phyloP scores from a whole-genome alignment of 2,888 invertebrate genomes.

The Serripes groenlandicus region DNA sequence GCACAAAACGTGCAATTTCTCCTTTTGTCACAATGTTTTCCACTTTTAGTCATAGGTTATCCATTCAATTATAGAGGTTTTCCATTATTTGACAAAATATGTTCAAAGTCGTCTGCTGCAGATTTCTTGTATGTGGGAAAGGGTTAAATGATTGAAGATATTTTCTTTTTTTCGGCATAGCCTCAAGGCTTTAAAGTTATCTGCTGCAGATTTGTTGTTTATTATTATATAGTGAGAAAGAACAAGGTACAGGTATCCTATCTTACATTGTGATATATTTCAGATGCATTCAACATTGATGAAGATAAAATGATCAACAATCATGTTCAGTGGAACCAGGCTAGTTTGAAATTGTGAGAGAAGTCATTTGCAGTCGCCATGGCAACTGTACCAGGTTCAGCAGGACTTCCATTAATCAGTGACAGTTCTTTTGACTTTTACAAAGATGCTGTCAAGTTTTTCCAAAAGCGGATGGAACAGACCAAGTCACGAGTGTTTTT shows the following conservation, averaged over 20 bases:
- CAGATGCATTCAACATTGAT: too few relatives aligned
- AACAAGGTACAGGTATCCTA: too few relatives aligned
- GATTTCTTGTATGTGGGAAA: not conserved
- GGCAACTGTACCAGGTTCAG: constrained; percentile 78
- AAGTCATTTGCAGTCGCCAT: constrained; percentile 31
- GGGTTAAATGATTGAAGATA: not conserved
- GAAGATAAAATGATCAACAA: too few relatives aligned
- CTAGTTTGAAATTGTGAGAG: not conserved
- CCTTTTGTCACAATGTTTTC: not conserved
- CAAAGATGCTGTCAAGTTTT: constrained; percentile 78
- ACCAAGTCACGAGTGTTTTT: constrained; percentile 76
- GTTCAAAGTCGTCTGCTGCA: too few relatives aligned
- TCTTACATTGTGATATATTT: too few relatives aligned
- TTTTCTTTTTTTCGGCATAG: not conserved
- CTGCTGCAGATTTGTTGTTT: too few relatives aligned
- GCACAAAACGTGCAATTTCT: not conserved
- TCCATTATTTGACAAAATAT: too few relatives aligned
- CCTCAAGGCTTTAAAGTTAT: too few relatives aligned
- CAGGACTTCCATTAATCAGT: constrained; percentile 80
- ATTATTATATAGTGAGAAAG: too few relatives aligned
- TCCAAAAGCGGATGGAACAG: constrained; percentile 70
- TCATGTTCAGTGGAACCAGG: too few relatives aligned
- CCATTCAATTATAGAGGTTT: too few relatives aligned
- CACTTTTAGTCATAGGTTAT: too few relatives aligned
- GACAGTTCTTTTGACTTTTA: constrained; percentile 82